These are phyloP conservation scores for Catocala sponsa DNA, from an alignment of 2,888 invertebrate genomes.

Conservation along the genomic window DNA sequence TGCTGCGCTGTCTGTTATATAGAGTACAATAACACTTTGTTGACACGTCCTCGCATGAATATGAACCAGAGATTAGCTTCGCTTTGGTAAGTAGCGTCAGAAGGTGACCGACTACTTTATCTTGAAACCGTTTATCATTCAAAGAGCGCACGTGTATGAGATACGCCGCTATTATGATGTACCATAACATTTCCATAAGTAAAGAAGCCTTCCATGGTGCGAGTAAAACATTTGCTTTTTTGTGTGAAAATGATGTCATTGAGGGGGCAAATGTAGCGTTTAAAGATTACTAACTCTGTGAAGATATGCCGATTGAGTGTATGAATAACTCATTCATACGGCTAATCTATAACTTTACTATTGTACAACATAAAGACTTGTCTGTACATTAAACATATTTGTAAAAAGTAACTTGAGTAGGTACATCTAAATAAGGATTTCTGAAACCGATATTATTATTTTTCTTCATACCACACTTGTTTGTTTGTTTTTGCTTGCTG, in stretches of 20 bases:
- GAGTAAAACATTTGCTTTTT: conserved; percentile 29
- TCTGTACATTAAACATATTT: too few relatives aligned
- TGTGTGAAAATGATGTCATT: conserved; percentile 18
- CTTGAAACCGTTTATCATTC: conserved; percentile 63
- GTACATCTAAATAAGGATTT: too few relatives aligned
- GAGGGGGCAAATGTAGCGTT: too few relatives aligned
- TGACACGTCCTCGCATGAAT: conserved; percentile 70
- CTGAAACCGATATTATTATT: too few relatives aligned
- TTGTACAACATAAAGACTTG: too few relatives aligned
- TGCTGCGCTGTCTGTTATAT: conserved; percentile 41
- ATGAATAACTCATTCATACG: too few relatives aligned
- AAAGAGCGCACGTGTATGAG: conserved; percentile 55
- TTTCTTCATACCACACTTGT: too few relatives aligned
- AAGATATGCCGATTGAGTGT: too few relatives aligned
- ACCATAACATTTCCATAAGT: conserved; percentile 42
- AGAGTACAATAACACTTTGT: conserved; percentile 62
- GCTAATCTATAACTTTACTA: too few relatives aligned
- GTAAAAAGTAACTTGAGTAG: too few relatives aligned
- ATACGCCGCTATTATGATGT: conserved; percentile 34
- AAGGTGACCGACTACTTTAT: conserved; percentile 65
- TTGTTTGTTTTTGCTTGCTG: too few relatives aligned
- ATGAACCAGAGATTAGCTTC: conserved; percentile 66
- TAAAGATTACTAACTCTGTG: too few relatives aligned
- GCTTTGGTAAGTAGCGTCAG: conserved; percentile 60
- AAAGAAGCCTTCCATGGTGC: conserved; percentile 28